These are phyloP conservation scores for Pipistrellus pipistrellus DNA, from an alignment of 2,797 vertebrate genomes.

Conservation along the genomic window DNA sequence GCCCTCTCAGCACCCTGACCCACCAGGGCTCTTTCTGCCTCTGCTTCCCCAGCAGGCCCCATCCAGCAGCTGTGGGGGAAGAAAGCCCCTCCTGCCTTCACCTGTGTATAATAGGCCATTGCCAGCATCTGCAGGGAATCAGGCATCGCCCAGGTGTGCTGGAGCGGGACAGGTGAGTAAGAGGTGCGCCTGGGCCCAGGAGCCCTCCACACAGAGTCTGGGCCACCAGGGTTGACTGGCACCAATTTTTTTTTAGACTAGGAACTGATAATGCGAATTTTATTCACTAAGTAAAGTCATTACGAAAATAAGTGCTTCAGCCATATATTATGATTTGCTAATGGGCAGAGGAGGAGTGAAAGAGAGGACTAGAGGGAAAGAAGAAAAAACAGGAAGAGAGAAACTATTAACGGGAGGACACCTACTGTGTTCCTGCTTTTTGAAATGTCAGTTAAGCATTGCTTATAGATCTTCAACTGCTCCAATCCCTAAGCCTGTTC, in stretches of 20 bases:
- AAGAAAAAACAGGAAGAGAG: neutral
- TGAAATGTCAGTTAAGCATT: constrained; percentile 57
- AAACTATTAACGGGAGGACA: neutral
- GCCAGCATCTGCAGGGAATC: neutral
- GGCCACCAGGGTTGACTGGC: neutral
- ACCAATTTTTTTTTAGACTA: neutral
- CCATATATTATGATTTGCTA: neutral
- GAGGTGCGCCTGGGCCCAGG: neutral
- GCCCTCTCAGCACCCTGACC: neutral
- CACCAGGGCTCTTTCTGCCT: neutral
- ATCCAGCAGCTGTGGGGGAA: fast-evolving
- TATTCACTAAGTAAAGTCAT: constrained; percentile 4
- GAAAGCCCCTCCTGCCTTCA: neutral
- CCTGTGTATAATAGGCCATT: neutral
- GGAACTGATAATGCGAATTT: constrained; percentile 42
- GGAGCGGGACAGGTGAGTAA: neutral
- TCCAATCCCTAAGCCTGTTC: neutral
- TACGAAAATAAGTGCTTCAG: constrained; percentile 7
- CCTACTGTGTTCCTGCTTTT: constrained; percentile 40
- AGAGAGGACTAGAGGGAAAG: neutral
- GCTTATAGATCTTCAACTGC: neutral
- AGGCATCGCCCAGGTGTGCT: neutral
- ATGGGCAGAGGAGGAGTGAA: neutral
- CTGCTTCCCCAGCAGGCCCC: neutral
- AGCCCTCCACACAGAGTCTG: neutral